Evolutionary conservation across 2,888 invertebrate genomes (phyloP).

Genomic region (Drosophila lacicola): DNA sequence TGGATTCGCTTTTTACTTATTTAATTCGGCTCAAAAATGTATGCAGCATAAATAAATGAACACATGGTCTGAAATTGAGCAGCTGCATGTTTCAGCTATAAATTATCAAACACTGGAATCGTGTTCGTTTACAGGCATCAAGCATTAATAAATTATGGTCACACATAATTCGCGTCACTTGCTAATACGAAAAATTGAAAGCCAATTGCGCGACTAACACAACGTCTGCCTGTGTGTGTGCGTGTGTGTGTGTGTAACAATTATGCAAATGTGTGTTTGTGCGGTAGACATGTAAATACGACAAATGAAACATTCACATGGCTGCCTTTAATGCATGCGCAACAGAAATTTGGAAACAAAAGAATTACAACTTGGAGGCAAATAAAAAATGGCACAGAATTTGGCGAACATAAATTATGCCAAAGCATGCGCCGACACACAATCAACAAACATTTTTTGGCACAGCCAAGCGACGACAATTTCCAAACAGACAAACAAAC

Average conservation of each 20-base stretch:
- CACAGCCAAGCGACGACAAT: constrained; percentile 20
- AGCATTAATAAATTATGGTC: constrained; percentile 50
- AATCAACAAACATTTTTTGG: constrained; percentile 41
- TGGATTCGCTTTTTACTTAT: constrained; percentile 6
- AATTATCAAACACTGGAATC: constrained; percentile 25
- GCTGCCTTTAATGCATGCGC: constrained; percentile 42
- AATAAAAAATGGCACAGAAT: constrained; percentile 34
- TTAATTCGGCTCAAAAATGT: constrained; percentile 10
- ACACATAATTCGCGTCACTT: constrained; percentile 16
- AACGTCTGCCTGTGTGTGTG: constrained; percentile 7
- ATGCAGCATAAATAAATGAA: constrained; percentile 23
- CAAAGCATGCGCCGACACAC: constrained; percentile 62
- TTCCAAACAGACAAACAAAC: constrained; percentile 17
- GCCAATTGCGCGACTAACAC: constrained; percentile 34
- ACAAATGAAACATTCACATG: constrained; percentile 61
- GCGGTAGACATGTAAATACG: constrained; percentile 60
- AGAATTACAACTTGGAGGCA: constrained; percentile 46
- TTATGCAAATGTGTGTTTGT: constrained; percentile 61
- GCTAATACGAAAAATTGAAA: constrained; percentile 46
- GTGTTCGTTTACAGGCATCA: constrained; percentile 20
- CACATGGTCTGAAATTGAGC: constrained; percentile 26
- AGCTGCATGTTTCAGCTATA: constrained; percentile 28
- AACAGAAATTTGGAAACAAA: constrained; percentile 48
- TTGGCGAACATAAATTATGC: constrained; percentile 74
- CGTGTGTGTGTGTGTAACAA: constrained; percentile 33